Evolutionary conservation across 2,797 vertebrate genomes (phyloP), one percentile per base, ranked within the genome.

Genomic region (Semaprochilodus insignis): DNA sequence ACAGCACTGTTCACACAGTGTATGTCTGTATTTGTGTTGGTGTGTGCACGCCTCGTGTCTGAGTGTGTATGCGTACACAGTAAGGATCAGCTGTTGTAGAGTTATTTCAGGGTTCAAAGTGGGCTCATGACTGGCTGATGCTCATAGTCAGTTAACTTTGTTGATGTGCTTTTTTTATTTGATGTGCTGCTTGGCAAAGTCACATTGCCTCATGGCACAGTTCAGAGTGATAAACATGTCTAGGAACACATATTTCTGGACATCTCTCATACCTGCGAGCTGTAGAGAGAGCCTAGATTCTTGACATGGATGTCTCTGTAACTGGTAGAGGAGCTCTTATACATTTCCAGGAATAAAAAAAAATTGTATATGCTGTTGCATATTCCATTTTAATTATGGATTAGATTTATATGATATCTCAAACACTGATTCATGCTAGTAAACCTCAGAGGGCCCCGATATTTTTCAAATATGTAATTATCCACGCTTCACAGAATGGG

Each of bases 151-250:
- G 66, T 86, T 86, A 63, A 77, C 74, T 81, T 80, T 77, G 72
- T 80, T 83, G 77, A 81, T 78, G 78, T 73, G 59, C 78, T 72
- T 66, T 60, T 77, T 65, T 77, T 0, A 81, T 83, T 81, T 83
- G 66, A 25, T 80, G 51, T 21, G 36, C 66, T n/a, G 66, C 21
- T 14, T n/a, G 66, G 36, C 36, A 69, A 69, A 44, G 66, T 69
- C 66, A 69, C 66, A 21, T 69, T 44, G 66, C 27, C 17, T 66
- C 31, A 31, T 66, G 63, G 19, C 66, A 78, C 69, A 78, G 54
- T 67, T 85, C 60, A 78, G 52, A 80, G 78, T 76, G 60, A 77
- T 59, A 59, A 73, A 59, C 27, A 27, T 4, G 19, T 73, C 19
- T 77, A 81, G 59, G 40, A 78, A 77, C 15, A 5, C 1, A 84